These are phyloP conservation scores for Lonchura striata DNA, from an alignment of 2,113 vertebrate species.

Conservation along the genomic window DNA sequence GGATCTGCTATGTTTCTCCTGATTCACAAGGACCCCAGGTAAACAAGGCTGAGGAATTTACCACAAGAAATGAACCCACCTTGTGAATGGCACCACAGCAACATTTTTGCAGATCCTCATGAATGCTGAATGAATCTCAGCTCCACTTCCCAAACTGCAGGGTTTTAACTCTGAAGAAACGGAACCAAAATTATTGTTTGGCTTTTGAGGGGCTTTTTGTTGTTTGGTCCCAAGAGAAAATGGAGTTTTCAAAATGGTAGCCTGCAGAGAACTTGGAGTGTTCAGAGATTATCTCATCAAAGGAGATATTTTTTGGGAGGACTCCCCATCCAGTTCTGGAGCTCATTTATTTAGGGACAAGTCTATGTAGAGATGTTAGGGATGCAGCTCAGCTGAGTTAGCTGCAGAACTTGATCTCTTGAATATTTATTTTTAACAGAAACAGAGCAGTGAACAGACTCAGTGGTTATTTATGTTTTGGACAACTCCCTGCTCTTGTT, in stretches of 20 bases:
- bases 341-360: background rate
- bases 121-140: background rate
- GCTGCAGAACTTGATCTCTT: background rate
- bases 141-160: background rate
- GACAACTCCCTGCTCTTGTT: background rate
- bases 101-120: background rate
- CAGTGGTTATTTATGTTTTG: background rate
- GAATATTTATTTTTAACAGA: conserved; percentile 15
- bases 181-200: background rate
- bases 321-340: background rate
- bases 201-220: background rate
- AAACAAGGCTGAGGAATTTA: background rate
- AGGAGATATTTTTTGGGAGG: background rate
- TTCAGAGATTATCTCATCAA: background rate
- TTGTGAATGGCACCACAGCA: background rate
- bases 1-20: background rate
- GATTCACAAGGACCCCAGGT: background rate
- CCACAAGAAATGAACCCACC: background rate
- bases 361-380: background rate
- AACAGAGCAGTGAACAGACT: background rate
- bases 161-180: background rate
- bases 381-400: background rate
- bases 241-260: background rate
- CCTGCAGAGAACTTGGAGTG: background rate
- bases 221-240: background rate